A percentile compares a stretch with the other conserved stretches of the same genome.
These are phyloP conservation scores for Poeciliopsis presidionis DNA, from an alignment of 2,797 vertebrate genomes.

Conservation along the genomic window DNA sequence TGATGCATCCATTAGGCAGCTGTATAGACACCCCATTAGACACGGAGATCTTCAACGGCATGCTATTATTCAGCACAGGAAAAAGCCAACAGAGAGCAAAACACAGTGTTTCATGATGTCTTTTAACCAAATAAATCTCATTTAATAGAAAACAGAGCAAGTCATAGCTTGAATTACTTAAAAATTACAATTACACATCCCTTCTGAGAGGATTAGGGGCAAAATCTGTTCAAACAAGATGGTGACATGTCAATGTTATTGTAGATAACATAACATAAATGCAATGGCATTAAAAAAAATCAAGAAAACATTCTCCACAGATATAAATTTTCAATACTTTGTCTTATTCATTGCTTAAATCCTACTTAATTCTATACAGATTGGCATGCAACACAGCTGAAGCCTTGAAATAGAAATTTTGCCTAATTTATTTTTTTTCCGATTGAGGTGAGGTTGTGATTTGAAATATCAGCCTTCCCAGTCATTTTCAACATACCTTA, in stretches of 20 bases:
- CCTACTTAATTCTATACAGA: constrained; percentile 8
- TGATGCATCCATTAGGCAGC: constrained; percentile 50
- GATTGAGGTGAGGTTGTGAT: neutral
- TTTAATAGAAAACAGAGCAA: constrained; percentile 32
- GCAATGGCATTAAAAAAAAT: constrained; percentile 10
- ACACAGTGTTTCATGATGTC: constrained; percentile 36
- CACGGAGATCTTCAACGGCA: constrained; percentile 36
- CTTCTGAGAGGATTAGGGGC: constrained; percentile 30
- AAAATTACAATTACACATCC: constrained; percentile 44
- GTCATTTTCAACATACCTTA: neutral
- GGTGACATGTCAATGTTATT: neutral
- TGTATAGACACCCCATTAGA: constrained; percentile 46
- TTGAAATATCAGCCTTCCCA: neutral
- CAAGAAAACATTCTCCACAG: neutral
- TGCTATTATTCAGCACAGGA: constrained; percentile 46
- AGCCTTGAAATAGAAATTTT: neutral
- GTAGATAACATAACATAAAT: constrained; percentile 15
- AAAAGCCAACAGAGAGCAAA: constrained; percentile 34
- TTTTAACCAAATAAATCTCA: constrained; percentile 51
- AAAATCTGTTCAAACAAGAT: constrained; percentile 10
- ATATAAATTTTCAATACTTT: constrained; percentile 9
- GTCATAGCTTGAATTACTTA: constrained; percentile 41
- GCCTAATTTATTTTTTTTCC: neutral
- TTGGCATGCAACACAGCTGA: neutral
- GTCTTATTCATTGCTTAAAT: constrained; percentile 26